Evolutionary conservation across 1,140 invertebrate species (phyloP), one percentile per base, ranked within the genome.

Genomic region (Campoletis sonorensis): DNA sequence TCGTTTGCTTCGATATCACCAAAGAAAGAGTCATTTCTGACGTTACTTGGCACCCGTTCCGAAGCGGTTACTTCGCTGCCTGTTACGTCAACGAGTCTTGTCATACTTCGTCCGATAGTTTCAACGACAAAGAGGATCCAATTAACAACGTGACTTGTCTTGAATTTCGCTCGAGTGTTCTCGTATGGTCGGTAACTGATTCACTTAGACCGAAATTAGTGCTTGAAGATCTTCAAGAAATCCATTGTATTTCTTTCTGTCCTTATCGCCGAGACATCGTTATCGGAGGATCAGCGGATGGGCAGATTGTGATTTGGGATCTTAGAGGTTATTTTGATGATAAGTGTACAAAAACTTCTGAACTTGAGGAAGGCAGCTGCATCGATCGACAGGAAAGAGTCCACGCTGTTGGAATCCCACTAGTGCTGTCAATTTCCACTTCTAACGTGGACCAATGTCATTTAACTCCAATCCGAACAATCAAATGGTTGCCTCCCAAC

Each of bases 251-350:
- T 0, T 93, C 94, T 1, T 96, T 96, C 87, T 96, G 95, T 85
- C 95, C 95, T 0, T 93, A 92, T 61, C 92, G 95, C 80, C 92
- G 92, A 21, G 94, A 95, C 86, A 85, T 96, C 26, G 81, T 96
- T 49, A 86, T 96, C 23, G 96, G 95, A 45, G 95, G 95, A 16
- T 94, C 93, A 61, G 90, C 92, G 5, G 95, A 94, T 86, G 96
- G 96, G 0, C 94, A 95, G 89, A 88, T 96, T 27, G 87, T 96
- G 16, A 67, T 96, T 16, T 97, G 96, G 96, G 95, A 96, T 87
- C 89, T 96, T 23, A 93, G 92, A 23, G 93, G 94, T 81, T 93
- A 82, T 87, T 54, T 80, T 7, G 26, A 33, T 5, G 37, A 77
- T 11, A 54, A 54, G 10, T 33, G 54, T 18, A 37, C 30, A 16